Percentiles rank a stretch among this genome's conserved stretches.
Evolutionary conservation across 2,888 invertebrate genomes (phyloP).

Genomic region (Emesis russula): DNA sequence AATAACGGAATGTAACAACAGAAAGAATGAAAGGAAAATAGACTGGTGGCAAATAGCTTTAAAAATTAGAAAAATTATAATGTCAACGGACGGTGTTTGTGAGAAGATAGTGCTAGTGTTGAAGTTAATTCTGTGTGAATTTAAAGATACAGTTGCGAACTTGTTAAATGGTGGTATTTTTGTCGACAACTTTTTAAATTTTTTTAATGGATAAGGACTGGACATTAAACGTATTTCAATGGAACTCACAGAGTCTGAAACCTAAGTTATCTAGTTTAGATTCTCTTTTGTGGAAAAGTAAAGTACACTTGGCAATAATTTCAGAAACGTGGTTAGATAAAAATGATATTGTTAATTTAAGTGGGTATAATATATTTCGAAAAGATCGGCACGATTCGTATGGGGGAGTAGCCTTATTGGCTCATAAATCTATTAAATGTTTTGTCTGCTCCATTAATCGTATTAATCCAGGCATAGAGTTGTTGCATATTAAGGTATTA

Average conservation of each 20-base stretch:
- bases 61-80: constrained; percentile 8
- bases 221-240: constrained; percentile 26
- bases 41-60: neutral
- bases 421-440: constrained; percentile 55
- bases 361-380: constrained; percentile 50
- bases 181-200: neutral
- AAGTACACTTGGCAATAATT: constrained; percentile 55
- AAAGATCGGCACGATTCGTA: constrained; percentile 55
- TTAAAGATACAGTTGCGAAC: constrained; percentile 2
- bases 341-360: constrained; percentile 24
- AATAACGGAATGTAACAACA: neutral
- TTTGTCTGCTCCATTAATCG: neutral
- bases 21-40: neutral
- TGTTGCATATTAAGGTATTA: constrained; percentile 44
- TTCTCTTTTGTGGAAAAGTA: constrained; percentile 30
- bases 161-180: neutral
- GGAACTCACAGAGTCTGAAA: constrained; percentile 35
- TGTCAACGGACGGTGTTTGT: neutral
- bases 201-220: constrained; percentile 20
- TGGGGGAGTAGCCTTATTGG: constrained; percentile 63
- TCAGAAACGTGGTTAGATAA: constrained; percentile 72
- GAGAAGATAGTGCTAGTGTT: neutral
- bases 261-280: constrained; percentile 22
- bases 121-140: neutral
- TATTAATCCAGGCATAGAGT: constrained; percentile 57